Base-by-base conservation (phyloP, 2,113 vertebrate species). In the Pogonocichla stellata region DNA sequence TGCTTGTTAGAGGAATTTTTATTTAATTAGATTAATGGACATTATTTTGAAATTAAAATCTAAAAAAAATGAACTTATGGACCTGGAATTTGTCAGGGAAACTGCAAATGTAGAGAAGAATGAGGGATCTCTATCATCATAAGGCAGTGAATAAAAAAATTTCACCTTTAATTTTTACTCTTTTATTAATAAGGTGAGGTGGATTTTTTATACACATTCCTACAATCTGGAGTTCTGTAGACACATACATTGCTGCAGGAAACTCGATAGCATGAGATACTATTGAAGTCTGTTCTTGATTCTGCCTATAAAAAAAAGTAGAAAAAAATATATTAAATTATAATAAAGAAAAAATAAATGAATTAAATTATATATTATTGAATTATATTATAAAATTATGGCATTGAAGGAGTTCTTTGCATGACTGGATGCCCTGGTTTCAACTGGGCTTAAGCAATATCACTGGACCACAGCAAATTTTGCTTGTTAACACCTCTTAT, bases 41-140 rank as follows among this genome's bases (percentile, higher is more conserved):
- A 3, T 4, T 40, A 18, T 4, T 54, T 90, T 72, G 11, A 88
- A 80, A 92, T 26, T 31, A 36, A 58, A 88, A 77, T 42, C 11
- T 50, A 45, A 82, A 51, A 0, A 2, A 2, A 48, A 69, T 54
- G 1, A 73, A 43, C 1, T 15, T 45, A 20, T 4, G 42, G 24
- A 23, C 6, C 9, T 57, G 17, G 58, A 73, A 47, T 31, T 77
- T 62, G 2, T 48, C 33, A 74, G 28, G 22, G 73, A 67, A 81
- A 34, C 2, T 17, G 16, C 5, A 67, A 36, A 38, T 71, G 6
- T 31, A 51, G 17, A 64, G 22, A 71, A 31, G 9, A 28, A 6
- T 24, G 38, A 78, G 65, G 2, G 3, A 57, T 60, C 3, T 51
- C 43, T 72, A 22, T 42, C 22, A 53, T 9, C 5, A 8, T 31